Evolutionary conservation across 2,113 vertebrate species (phyloP), one percentile per base, ranked within the genome.

Genomic region (Petroica traversi): DNA sequence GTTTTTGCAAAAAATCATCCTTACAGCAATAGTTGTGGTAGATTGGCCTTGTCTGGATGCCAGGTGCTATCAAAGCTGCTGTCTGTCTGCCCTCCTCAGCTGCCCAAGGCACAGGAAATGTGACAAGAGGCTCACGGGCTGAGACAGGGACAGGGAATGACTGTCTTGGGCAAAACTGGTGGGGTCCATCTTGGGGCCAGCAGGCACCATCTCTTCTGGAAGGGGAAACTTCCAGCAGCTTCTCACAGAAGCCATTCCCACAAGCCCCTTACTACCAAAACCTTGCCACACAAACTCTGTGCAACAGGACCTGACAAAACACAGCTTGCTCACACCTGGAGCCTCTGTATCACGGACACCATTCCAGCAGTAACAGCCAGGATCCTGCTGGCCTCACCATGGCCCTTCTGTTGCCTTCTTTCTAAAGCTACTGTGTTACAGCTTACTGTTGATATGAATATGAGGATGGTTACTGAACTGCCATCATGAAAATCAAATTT

Each of bases 131-230:
- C 41, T 59, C 34, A 5, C 0, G 2, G 48, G 12, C 46, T 0
- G 1, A 57, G 61, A 22, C 14, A 33, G 3, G 1, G 49, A 33
- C 2, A 2, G 29, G 17, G 18, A 43, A 11, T 2, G 2, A 38
- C 26, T 10, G 14, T 34, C 31, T 6, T 4, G 22, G 40, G n/a
- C 14, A 59, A 48, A 85, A 29, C 23, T 41, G 18, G 19, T 11
- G 54, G 5, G 29, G 11, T 13, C 24, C 11, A 2, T 41, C n/a
- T 7, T 57, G 61, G 24, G 43, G 46, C 40, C 7, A 18, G 59
- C 52, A 49, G 51, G 52, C 41, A 74, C 7, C 0, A 2, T 22
- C n/a, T 57, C 25, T 45, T 66, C 51, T 29, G 7, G 33, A n/a
- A 15, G 19, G 49, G 36, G 25, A 62, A 79, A 54, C 25, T 63